These are phyloP conservation scores for Dendrocincla fuliginosa DNA, from an alignment of 2,797 vertebrate genomes.

Conservation along the genomic window DNA sequence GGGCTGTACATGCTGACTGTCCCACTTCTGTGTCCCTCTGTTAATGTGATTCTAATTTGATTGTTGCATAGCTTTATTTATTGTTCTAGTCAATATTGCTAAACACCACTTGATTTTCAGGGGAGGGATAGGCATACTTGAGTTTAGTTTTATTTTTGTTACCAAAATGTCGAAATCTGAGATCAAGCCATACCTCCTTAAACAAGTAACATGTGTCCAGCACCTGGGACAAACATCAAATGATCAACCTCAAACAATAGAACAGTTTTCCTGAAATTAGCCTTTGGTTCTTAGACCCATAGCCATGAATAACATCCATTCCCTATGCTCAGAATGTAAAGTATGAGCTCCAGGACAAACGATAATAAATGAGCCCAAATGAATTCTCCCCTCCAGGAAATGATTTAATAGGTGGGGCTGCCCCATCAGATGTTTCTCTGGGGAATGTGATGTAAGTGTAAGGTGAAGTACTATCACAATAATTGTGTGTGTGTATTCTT, in stretches of 20 bases:
- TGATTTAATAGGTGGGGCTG: slow-evolving; percentile 15
- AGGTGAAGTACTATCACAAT: slow-evolving; percentile 42
- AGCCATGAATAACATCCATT: slow-evolving; percentile 35
- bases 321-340: not conserved
- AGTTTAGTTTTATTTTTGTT: slow-evolving; percentile 32
- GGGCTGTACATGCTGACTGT: not conserved
- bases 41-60: not conserved
- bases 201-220: slow-evolving; percentile 40
- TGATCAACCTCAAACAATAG: slow-evolving; percentile 4
- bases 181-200: not conserved
- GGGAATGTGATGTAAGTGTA: slow-evolving; percentile 59
- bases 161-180: not conserved
- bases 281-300: not conserved
- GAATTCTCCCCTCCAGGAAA: slow-evolving; percentile 36
- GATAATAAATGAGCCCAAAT: slow-evolving; percentile 33
- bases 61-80: not conserved
- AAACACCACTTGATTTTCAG: not conserved
- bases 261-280: slow-evolving; percentile 12
- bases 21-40: not conserved
- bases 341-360: slow-evolving; percentile 2
- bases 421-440: not conserved
- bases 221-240: slow-evolving; percentile 38
- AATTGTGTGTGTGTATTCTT: not conserved
- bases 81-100: not conserved
- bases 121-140: not conserved